Base-by-base conservation (phyloP, 2,797 vertebrate species). In the Sciurus vulgaris region DNA sequence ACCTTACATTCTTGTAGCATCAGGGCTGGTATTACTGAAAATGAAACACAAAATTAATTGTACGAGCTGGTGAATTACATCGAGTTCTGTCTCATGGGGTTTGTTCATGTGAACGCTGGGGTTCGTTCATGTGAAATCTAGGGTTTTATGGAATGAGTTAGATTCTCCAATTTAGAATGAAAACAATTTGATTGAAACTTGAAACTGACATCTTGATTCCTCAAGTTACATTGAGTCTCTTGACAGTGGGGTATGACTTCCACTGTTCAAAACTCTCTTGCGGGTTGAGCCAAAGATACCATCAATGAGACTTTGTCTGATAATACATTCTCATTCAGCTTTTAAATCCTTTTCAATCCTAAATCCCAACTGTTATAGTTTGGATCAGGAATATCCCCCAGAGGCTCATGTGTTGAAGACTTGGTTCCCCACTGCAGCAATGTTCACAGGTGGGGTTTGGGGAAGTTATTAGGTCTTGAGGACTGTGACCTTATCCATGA, bases 91-190 rank as follows among this genome's bases (percentile, higher is more conserved):
- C 10, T 38, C 26, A 12, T 77, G 44, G 69, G 33, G 44, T 67
- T 70, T 79, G n/a, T 69, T 35, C 30, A 93, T 67, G 26, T 82
- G 44, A 78, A 49, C 59, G 41, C 47, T 73, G 49, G n/a, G 28
- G 7, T 10, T 81, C 5, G n/a, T 69, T 35, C 30, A 93, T 67
- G 26, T 82, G 44, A 78, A 49, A 67, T n/a, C 47, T 73, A 59
- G n/a, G 28, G 7, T 10, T 81, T 65, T 26, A 56, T 17, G 67
- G 38, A 77, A 70, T 70, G 51, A 5, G 35, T 54, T 22, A 72
- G 59, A 77, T 86, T 24, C 69, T 91, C 30, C 35, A 76, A 87
- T 47, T 86, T 90, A 72, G 15, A 92, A 82, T 69, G 41, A 47
- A 18, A 44, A 38, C 38, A 63, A 24, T 6, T 38, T 56, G 7